Evolutionary conservation across 64 coral and sea anemone genomes (phyloP).

Genomic region (Stichodactyla helianthus): DNA sequence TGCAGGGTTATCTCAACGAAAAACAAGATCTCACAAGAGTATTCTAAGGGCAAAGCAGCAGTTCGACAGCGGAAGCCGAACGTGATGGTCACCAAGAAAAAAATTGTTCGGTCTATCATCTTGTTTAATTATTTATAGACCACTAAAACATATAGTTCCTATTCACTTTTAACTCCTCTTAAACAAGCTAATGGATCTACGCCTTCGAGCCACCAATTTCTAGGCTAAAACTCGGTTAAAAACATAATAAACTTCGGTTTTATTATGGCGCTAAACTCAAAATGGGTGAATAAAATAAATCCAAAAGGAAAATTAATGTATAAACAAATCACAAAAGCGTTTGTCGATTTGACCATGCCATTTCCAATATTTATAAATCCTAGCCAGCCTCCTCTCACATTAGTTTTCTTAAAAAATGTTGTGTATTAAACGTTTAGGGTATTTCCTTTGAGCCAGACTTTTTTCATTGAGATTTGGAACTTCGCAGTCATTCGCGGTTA

Average conservation of each 20-base stretch:
- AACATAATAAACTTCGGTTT: background rate
- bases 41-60: no score
- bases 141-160: background rate
- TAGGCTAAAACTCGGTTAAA: background rate
- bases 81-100: background rate
- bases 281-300: background rate
- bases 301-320: background rate
- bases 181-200: conserved; percentile 3
- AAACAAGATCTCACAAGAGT: no score
- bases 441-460: background rate
- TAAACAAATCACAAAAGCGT: background rate
- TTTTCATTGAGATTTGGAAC: background rate
- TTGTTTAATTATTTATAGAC: conserved; percentile 3
- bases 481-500: background rate
- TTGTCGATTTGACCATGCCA: background rate
- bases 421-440: background rate
- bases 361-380: background rate
- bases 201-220: background rate
- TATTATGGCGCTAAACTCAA: background rate
- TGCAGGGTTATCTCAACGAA: no score
- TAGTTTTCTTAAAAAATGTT: background rate
- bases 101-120: background rate
- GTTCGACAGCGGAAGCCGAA: background rate
- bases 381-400: background rate
- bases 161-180: conserved; percentile 6